A percentile compares a stretch with the other conserved stretches of the same genome.
These are phyloP conservation scores for Notothenia coriiceps DNA, from an alignment of 2,113 vertebrate species.

Conservation along the genomic window DNA sequence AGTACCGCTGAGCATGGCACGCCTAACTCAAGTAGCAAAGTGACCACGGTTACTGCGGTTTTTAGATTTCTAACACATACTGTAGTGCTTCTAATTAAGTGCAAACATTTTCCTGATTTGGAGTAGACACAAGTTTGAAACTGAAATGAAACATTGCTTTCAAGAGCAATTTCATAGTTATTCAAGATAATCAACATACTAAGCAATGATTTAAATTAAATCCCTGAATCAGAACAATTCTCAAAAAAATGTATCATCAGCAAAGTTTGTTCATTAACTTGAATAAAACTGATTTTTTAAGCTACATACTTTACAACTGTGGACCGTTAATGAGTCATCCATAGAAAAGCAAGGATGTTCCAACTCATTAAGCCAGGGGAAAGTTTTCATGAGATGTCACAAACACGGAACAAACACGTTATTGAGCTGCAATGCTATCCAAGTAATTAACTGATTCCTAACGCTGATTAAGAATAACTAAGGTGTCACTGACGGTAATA, in stretches of 20 bases:
- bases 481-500: slow-evolving; percentile 64
- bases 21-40: neutral
- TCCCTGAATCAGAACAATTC: neutral
- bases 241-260: neutral
- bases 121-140: too few species aligned
- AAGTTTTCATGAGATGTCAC: neutral
- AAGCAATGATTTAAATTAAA: neutral
- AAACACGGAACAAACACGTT: slow-evolving; percentile 41
- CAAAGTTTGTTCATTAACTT: neutral
- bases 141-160: too few species aligned
- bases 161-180: too few species aligned
- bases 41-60: neutral
- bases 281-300: too few species aligned
- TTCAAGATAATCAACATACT: neutral
- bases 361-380: neutral
- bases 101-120: too few species aligned
- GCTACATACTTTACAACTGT: too few species aligned
- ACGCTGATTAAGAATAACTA: slow-evolving; percentile 60
- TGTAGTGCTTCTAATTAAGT: too few species aligned
- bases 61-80: neutral
- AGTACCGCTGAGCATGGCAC: neutral
- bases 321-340: neutral
- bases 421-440: slow-evolving; percentile 47
- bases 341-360: neutral
- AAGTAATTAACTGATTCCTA: slow-evolving; percentile 57